phyloP scores from a whole-genome alignment of 2,113 vertebrate species.

The Nycticorax nycticorax region DNA sequence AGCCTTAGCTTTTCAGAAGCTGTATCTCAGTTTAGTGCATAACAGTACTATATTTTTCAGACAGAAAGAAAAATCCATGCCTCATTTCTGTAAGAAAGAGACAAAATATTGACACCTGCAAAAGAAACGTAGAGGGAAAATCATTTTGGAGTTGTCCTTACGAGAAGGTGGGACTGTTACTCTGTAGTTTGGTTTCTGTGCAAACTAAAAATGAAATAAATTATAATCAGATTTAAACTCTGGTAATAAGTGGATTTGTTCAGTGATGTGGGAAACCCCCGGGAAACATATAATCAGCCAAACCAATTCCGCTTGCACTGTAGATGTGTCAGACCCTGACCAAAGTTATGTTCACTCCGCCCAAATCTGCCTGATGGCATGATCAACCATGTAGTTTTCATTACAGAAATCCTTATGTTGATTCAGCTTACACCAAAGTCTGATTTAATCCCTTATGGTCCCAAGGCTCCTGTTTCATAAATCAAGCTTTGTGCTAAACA shows the following conservation, averaged over 20 bases:
- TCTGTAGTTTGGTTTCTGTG: not conserved
- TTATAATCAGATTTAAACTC: not conserved
- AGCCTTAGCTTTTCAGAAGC: not conserved
- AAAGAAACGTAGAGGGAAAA: not conserved
- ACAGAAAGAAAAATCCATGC: not conserved
- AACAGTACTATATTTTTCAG: not conserved
- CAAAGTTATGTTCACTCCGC: not conserved
- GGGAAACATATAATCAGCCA: not conserved
- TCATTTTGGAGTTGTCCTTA: not conserved
- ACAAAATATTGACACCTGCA: not conserved
- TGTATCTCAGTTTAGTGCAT: not conserved
- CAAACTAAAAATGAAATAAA: not conserved
- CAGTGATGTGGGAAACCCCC: not conserved
- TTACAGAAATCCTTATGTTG: not conserved
- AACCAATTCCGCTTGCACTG: accelerated
- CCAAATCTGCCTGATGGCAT: not conserved
- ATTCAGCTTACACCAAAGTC: not conserved
- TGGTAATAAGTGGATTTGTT: not conserved
- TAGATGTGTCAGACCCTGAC: not conserved
- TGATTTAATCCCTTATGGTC: not conserved
- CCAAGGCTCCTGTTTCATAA: not conserved
- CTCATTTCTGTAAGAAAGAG: not conserved
- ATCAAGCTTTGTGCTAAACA: not conserved
- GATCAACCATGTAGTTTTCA: not conserved
- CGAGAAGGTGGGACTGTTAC: not conserved